A percentile compares a stretch with the other conserved stretches of the same genome.
These are phyloP conservation scores for Pagrus major DNA, from an alignment of 2,113 vertebrate genomes.

Conservation along the genomic window DNA sequence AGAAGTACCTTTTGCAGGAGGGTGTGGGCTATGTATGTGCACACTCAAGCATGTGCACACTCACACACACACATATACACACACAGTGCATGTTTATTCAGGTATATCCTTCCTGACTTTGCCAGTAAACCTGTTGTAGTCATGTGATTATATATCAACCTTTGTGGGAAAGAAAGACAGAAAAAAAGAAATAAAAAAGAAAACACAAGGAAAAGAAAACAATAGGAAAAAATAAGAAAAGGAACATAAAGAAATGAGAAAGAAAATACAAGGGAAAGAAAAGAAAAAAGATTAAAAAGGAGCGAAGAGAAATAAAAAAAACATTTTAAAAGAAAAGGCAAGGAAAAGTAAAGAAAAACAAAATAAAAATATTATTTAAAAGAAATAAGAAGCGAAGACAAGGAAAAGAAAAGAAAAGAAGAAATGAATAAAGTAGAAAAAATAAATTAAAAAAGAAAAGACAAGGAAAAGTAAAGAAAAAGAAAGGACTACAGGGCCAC, in stretches of 20 bases:
- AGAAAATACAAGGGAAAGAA: too few species aligned
- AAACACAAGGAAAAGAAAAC: not conserved
- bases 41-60: not conserved
- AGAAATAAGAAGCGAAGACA: too few species aligned
- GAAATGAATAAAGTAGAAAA: too few species aligned
- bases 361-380: too few species aligned
- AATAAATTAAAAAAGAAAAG: too few species aligned
- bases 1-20: constrained; percentile 1
- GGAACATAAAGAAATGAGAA: too few species aligned
- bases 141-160: constrained; percentile 46
- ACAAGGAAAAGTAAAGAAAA: not conserved
- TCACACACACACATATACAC: not conserved
- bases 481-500: not conserved
- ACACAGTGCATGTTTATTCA: constrained; percentile 82
- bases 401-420: too few species aligned
- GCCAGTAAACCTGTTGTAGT: constrained; percentile 66
- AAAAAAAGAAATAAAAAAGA: not conserved
- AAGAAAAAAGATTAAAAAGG: too few species aligned
- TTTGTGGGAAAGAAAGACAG: constrained; percentile 24
- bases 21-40: not conserved
- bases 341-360: too few species aligned
- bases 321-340: too few species aligned
- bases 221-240: not conserved
- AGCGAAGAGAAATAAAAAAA: too few species aligned
- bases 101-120: constrained; percentile 83